Base-by-base conservation (phyloP, 2,113 vertebrate genomes). In the Shinisaurus crocodilurus region DNA sequence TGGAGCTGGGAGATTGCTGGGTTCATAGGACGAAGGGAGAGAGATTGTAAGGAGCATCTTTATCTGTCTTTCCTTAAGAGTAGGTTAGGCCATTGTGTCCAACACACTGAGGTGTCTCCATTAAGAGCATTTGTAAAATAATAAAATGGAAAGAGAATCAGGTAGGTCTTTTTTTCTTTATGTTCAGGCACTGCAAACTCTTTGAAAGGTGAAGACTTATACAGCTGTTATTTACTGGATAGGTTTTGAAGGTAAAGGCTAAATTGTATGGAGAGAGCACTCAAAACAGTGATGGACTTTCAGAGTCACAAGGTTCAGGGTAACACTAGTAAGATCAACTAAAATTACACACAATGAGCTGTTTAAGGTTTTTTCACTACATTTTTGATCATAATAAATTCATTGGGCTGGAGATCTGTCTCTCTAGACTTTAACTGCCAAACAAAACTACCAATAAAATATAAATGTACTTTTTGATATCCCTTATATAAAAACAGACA, bases 1-100 rank as follows among this genome's bases (percentile, higher is more conserved):
- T 94, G 97, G 94, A 95, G 85, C 94, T 96, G 89, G 95, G 96
- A 95, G 95, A 95, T 95, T 94, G 93, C 94, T 94, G 95, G 93
- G 93, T 94, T 95, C 95, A 94, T 89, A 95, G 93, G 95, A 96
- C 97, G 92, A 97, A 88, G 93, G 82, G 13, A 94, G 34, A 89
- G 86, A 95, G 83, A 96, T 90, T 94, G 77, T 85, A 92, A 94
- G 15, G 48, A 84, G 96, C 96, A 96, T 97, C 96, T 97, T 96
- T 95, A 95, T 94, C 94, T 95, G 74, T 90, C 87, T 95, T 92
- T 93, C 86, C 90, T 89, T 87, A 94, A 95, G 95, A 96, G 85
- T 89, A 97, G 83, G 95, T n/a, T 91, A 89, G 88, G 79, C 87
- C 91, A 95, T 79, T 87, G 94, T 88, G 90, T 90, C 90, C 88